Conservation (phyloP, 2,113 vertebrate genomes). For the Gambusia holbrooki region DNA sequence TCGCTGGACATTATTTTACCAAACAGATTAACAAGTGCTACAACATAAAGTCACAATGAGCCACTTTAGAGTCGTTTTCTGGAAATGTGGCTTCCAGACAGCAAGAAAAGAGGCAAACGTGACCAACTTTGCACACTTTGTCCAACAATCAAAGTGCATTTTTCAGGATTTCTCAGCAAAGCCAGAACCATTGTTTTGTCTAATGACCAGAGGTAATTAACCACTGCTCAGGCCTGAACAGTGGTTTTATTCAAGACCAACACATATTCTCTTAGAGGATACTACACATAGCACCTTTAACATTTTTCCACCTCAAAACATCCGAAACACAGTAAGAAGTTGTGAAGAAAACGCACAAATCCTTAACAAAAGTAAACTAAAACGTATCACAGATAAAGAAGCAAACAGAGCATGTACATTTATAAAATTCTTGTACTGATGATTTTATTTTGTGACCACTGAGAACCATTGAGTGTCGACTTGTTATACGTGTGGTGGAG, state of each 20-base stretch:
- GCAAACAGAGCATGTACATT: constrained; percentile 58
- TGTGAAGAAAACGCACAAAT: constrained; percentile 50
- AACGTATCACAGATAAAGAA: constrained; percentile 57
- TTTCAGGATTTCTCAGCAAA: constrained; percentile 11
- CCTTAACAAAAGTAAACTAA: constrained; percentile 36
- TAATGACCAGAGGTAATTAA: constrained; percentile 29
- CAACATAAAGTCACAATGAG: constrained; percentile 34
- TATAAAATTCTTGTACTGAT: constrained; percentile 40
- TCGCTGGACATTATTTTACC: constrained; percentile 14
- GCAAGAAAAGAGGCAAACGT: constrained; percentile 36
- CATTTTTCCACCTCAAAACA: constrained; percentile 29
- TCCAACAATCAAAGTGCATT: constrained; percentile 20
- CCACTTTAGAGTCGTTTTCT: constrained; percentile 40
- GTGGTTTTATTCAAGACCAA: constrained; percentile 39
- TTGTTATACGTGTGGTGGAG: constrained; percentile 37
- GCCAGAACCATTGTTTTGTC: not conserved
- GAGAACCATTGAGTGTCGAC: constrained; percentile 32
- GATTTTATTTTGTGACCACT: constrained; percentile 30
- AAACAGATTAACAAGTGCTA: constrained; percentile 44
- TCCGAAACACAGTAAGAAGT: constrained; percentile 51
- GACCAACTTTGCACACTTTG: constrained; percentile 8
- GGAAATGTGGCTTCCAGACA: constrained; percentile 34
- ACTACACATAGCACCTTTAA: constrained; percentile 75
- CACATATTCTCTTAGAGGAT: constrained; percentile 34
- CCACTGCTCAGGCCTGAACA: constrained; percentile 4